Percentiles rank a stretch among this genome's conserved stretches.
phyloP scores from a whole-genome alignment of 2,113 vertebrate species.

The Gnathonemus echidnorhynchus region DNA sequence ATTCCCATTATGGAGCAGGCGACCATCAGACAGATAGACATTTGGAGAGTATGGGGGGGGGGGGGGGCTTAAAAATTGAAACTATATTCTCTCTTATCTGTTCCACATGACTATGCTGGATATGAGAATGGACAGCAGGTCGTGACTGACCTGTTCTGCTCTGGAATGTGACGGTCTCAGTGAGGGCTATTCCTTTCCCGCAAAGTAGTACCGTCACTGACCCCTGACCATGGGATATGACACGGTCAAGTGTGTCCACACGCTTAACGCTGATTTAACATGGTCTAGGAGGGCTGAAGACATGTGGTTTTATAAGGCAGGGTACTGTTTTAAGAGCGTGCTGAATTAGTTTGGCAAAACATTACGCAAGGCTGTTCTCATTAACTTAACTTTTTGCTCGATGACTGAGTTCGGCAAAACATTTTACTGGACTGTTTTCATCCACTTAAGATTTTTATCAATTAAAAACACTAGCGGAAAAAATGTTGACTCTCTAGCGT shows the following conservation, averaged over 20 bases:
- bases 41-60: conserved; percentile 34
- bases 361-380: neutral
- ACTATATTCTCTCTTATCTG: conserved; percentile 58
- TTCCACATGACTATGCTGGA: conserved; percentile 47
- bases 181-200: conserved; percentile 29
- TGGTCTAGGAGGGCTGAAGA: neutral
- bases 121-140: conserved; percentile 47
- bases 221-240: conserved; percentile 25
- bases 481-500: neutral
- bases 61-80: conserved; percentile 57
- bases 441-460: neutral
- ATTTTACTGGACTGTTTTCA: neutral
- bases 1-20: conserved; percentile 64
- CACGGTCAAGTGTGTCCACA: neutral
- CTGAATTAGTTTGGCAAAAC: neutral
- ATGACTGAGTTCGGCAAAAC: neutral
- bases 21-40: conserved; percentile 46
- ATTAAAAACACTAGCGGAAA: neutral
- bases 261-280: neutral
- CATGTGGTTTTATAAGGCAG: neutral
- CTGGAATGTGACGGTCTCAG: conserved; percentile 32
- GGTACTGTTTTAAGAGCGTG: neutral
- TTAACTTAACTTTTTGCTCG: neutral
- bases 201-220: conserved; percentile 16
- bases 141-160: conserved; percentile 34